Conservation (phyloP, 2,797 vertebrate genomes). For the Trachurus trachurus region DNA sequence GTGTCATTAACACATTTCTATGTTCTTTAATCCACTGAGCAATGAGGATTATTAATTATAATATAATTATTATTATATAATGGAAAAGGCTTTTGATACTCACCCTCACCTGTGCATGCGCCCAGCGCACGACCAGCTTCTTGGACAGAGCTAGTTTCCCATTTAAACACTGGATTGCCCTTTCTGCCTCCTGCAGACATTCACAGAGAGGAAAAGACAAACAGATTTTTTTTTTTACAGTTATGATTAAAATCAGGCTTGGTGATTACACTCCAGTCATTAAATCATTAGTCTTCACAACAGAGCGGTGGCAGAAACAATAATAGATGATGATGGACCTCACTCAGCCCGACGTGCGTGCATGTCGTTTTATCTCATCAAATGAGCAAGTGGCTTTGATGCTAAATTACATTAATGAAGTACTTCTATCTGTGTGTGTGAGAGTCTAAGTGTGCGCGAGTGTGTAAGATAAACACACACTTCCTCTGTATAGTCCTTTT, state of each 20-base stretch:
- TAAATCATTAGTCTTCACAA: constrained; percentile 72
- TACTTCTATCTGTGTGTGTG: constrained; percentile 57
- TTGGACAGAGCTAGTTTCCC: constrained; percentile 97
- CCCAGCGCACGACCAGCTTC: constrained; percentile 98
- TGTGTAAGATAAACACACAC: constrained; percentile 76
- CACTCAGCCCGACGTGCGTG: constrained; percentile 39
- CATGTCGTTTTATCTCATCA: constrained; percentile 51
- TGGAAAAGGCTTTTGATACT: constrained; percentile 60
- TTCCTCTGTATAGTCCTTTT: constrained; percentile 77
- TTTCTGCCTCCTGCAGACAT: constrained; percentile 92
- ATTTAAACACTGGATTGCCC: constrained; percentile 97
- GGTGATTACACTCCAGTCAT: constrained; percentile 59
- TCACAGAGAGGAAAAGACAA: not conserved
- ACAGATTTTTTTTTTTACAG: constrained; percentile 15
- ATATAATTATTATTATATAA: not conserved
- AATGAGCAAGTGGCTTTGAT: constrained; percentile 57
- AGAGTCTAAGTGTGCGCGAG: constrained; percentile 44
- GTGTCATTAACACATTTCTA: not conserved
- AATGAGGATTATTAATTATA: not conserved
- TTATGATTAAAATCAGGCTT: constrained; percentile 60
- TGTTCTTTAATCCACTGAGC: not conserved
- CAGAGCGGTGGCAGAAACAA: constrained; percentile 57
- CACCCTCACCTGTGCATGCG: constrained; percentile 88
- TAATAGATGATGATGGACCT: constrained; percentile 55
- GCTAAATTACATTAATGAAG: constrained; percentile 69